Base-by-base conservation (phyloP, 2,113 vertebrate genomes). In the Caloenas nicobarica region DNA sequence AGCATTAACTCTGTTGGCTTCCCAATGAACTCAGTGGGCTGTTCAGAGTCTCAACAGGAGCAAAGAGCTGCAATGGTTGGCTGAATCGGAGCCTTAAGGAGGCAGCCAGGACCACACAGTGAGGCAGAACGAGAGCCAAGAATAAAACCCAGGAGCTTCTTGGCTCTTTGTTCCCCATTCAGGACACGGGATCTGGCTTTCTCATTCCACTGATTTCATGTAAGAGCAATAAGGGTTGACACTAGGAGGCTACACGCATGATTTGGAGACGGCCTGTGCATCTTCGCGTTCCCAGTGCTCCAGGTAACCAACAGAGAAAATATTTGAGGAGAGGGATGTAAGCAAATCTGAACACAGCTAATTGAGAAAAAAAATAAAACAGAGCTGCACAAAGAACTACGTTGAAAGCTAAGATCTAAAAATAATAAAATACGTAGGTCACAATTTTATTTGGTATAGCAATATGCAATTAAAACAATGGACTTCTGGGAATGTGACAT, bases 101-200 rank as follows among this genome's bases (percentile, higher is more conserved):
- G 36, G 56, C 87, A 77, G 38, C 46, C 88, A 91, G 77, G 94
- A 81, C 92, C 69, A 70, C 91, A 86, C 78, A 89, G 46, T 4
- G 19, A 93, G 81, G 42, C 72, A 38, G 34, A 86, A 85, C 70
- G 7, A 34, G 12, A 1, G 17, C 66, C 84, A 88, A 65, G 71
- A 91, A 80, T 26, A 89, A 89, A 91, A 69, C 8, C 50, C 70
- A 80, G 61, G 48, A 87, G 71, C 46, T 82, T 82, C 88, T 57
- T 61, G 84, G 53, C 61, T 83, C 54, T 69, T 57, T 89, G 70
- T 10, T 82, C 28, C 28, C 9, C 54, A n/a, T 74, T 89, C 68
- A 86, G 50, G 28, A 38, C 12, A 40, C 1, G 9, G 72, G 33
- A 81, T 19, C 33, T 70, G 56, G 36, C 46, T 86, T 69, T 14